Conservation (phyloP, 2,888 invertebrate species). For the Itoplectis maculator region DNA sequence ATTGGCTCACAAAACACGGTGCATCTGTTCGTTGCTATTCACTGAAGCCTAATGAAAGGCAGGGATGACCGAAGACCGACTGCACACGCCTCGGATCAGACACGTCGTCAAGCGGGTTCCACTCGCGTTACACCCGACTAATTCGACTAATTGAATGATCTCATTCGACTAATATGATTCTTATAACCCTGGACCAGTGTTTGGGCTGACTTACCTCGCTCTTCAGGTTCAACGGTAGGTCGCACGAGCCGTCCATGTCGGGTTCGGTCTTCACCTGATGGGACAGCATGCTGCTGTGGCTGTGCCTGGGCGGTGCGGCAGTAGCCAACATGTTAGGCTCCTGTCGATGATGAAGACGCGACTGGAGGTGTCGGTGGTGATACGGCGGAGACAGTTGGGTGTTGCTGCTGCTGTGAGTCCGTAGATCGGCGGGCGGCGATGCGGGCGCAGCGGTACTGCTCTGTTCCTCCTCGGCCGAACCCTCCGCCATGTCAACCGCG, state of each 20-base stretch:
- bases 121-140: background rate
- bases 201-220: constrained; percentile 83
- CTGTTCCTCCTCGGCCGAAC: constrained; percentile 88
- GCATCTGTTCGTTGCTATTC: constrained; percentile 70
- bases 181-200: too few species aligned
- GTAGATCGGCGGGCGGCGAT: constrained; percentile 85
- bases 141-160: background rate
- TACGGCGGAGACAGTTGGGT: constrained; percentile 80
- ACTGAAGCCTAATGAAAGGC: background rate
- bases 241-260: constrained; percentile 82
- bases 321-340: constrained; percentile 84
- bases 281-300: constrained; percentile 81
- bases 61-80: too few species aligned
- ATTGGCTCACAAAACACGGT: constrained; percentile 77
- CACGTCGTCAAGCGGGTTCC: too few species aligned
- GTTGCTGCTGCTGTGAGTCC: constrained; percentile 85
- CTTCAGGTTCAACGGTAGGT: constrained; percentile 84
- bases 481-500: constrained; percentile 94
- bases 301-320: constrained; percentile 82
- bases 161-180: too few species aligned
- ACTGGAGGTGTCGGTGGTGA: constrained; percentile 81
- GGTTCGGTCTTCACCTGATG: constrained; percentile 82
- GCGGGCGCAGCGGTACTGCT: constrained; percentile 87
- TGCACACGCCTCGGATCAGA: too few species aligned
- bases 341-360: constrained; percentile 78